Evolutionary conservation across 2,888 invertebrate genomes (phyloP).

Genomic region (Cephonodes hylas): DNA sequence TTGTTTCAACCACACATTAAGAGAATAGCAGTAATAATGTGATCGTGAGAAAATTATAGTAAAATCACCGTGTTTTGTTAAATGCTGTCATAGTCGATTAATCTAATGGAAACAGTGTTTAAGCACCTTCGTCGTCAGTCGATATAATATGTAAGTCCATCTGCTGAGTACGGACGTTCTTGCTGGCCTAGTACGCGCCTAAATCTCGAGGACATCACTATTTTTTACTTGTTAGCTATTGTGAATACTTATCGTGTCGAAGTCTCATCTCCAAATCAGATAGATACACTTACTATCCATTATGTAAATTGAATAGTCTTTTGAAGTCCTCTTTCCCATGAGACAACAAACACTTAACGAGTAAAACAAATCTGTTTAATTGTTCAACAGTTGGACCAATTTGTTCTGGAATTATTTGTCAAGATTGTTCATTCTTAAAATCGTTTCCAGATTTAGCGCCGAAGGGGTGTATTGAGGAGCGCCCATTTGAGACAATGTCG

Average conservation of each 20-base stretch:
- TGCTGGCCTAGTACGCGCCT: no score
- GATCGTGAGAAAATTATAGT: neutral
- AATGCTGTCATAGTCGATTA: neutral
- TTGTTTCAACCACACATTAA: neutral
- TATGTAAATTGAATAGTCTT: slow-evolving; percentile 31
- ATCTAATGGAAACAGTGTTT: no score
- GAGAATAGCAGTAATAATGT: neutral
- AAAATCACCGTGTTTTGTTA: neutral
- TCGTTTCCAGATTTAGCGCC: slow-evolving; percentile 73
- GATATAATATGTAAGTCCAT: no score
- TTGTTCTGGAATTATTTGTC: slow-evolving; percentile 75
- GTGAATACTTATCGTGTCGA: no score
- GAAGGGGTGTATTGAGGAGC: slow-evolving; percentile 59
- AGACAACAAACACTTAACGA: slow-evolving; percentile 43
- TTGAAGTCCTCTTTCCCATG: slow-evolving; percentile 7
- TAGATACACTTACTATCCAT: no score
- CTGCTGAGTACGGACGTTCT: no score
- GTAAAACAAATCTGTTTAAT: slow-evolving; percentile 57
- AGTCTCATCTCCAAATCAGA: no score
- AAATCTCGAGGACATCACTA: no score
- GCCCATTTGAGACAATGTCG: slow-evolving; percentile 53
- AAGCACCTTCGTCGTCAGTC: no score
- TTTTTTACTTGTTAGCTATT: no score
- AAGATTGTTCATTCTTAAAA: slow-evolving; percentile 68
- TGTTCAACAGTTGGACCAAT: slow-evolving; percentile 63